Evolutionary conservation across 2,888 invertebrate genomes (phyloP), one percentile per base, ranked within the genome.

Genomic region (Ennomos erosarius): DNA sequence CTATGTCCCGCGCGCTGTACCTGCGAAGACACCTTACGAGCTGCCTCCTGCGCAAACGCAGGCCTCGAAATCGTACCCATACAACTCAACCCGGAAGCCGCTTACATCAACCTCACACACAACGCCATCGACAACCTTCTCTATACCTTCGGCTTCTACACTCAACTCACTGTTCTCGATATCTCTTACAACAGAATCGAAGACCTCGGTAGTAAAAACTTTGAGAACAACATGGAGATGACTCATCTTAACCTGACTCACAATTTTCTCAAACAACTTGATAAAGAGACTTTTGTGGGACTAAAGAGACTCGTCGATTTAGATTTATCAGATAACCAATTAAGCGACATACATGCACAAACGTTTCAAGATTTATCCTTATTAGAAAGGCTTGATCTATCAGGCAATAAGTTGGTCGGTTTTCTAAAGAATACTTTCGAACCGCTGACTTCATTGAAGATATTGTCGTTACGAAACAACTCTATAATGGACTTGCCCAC

Each of bases 21-120:
- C 65, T 98, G 98, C 93, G 95, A 96, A 92, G 97, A 97, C 83
- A 94, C 95, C 51, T 90, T 94, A 67, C 94, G 96, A 66, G 94
- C 94, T 59, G 96, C 96, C 34, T 94, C 95, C 67, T 98, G 98
- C 85, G 95, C 95, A 69, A 94, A 95, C 76, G 96, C 97, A 54
- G 94, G 94, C 63, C 94, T 98, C 68, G 97, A 97, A 82, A 96
- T 97, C 73, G 96, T 98, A 54, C 98, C 98, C 62, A 97, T 97
- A 73, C 97, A 97, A 81, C 93, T 98, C 69, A 98, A 98, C 86
- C 98, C 98, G 40, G 97, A 97, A 82, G 95, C 97, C 49, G 95
- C 95, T 52, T 95, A 95, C 85, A 95, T 98, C 78, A 96, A 96
- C 81, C 94, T 98, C 58, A 95, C 96, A n/a, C 94, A 95, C 80